Evolutionary conservation across 2,888 invertebrate species (phyloP).

Genomic region (Cosmopolites sordidus): DNA sequence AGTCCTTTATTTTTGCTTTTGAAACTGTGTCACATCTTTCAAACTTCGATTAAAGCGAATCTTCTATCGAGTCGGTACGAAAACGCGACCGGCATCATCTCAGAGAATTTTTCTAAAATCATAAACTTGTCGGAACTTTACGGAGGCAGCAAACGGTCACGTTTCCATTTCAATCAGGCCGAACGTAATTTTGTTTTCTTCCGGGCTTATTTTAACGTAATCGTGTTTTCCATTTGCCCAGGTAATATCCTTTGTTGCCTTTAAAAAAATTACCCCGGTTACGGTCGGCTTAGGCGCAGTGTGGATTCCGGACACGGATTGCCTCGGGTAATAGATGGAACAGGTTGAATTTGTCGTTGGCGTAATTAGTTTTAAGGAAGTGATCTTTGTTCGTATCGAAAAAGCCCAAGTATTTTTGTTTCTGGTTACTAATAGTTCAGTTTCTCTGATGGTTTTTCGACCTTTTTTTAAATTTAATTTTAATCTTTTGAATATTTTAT

Average conservation of each 20-base stretch:
- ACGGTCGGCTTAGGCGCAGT: neutral
- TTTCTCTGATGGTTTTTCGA: too few relatives aligned
- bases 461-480: too few relatives aligned
- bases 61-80: too few relatives aligned
- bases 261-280: slow-evolving; percentile 3
- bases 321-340: neutral
- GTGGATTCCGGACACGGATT: neutral
- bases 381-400: neutral
- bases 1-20: too few relatives aligned
- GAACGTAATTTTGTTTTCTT: slow-evolving; percentile 26
- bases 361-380: slow-evolving; percentile 1
- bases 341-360: neutral
- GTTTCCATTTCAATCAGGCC: slow-evolving; percentile 31
- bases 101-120: too few relatives aligned
- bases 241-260: slow-evolving; percentile 8
- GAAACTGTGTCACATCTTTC: too few relatives aligned
- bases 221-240: slow-evolving; percentile 14
- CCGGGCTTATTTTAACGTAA: slow-evolving; percentile 16
- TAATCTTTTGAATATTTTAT: too few relatives aligned
- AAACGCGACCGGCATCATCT: too few relatives aligned
- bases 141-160: slow-evolving; percentile 20
- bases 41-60: too few relatives aligned
- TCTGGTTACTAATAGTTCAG: too few relatives aligned
- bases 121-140: neutral
- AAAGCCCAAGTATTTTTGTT: too few relatives aligned